Evolutionary conservation across 2,888 invertebrate species (phyloP), one percentile per base, ranked within the genome.

Genomic region (Epinotia bilunana): DNA sequence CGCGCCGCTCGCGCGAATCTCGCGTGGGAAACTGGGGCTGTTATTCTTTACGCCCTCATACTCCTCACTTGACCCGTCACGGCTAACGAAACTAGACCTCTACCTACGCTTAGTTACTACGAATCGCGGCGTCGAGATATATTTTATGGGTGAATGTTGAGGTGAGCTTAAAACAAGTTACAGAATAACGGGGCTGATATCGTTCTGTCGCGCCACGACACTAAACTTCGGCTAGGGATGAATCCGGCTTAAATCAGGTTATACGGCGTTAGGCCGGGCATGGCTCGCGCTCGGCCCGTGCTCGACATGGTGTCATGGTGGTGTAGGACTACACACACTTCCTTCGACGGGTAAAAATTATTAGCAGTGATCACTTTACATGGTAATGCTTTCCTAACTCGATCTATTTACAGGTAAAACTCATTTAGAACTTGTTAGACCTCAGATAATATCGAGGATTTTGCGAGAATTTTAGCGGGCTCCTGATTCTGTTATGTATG

Each of bases 361-460:
- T 67, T 67, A 67, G 55, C 33, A 18, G 65, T 53, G 53, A 65
- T 72, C 53, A 73, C 43, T 73, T 43, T 61, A 73, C 61, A 61
- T 61, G 61, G 67, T 53, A 67, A 73, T 67, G 53, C 65, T 67
- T 55, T 55, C n/a, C 67, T 73, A 68, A 61, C 53, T 60, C 53
- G 23, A 60, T 73, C n/a, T 60, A 55, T 68, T 61, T 67, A 2
- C 43, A 33, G 64, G 28, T 16, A 18, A 58, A 58, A 33, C 64
- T 63, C 46, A 20, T 65, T 72, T 28, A 12, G 18, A 65, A 72
- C 33, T 64, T 20, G 9, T 46, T 20, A 65, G 72, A 58, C 64
- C 63, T 64, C 23, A 58, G 58, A 64, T 46, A 57, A 20, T 65
- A 57, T 55, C 33, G 23, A 43, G 53, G 63, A 23, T 18, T 58